Evolutionary conservation across 2,113 vertebrate genomes (phyloP).

Genomic region (Genyomyrus donnyi): DNA sequence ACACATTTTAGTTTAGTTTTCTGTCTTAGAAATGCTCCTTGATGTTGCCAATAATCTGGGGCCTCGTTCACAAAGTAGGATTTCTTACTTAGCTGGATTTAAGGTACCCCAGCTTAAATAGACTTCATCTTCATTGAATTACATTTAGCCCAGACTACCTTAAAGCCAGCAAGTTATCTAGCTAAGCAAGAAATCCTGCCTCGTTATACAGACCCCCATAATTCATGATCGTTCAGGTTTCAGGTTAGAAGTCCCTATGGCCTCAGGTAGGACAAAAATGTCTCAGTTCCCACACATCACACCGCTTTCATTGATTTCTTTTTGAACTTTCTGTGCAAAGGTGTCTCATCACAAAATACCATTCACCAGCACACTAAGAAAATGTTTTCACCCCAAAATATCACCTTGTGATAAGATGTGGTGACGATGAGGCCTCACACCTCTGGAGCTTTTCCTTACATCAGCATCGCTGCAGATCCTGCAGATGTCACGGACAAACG

Average conservation of each 20-base stretch:
- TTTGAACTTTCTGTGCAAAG: neutral
- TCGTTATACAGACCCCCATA: neutral
- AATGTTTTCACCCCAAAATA: neutral
- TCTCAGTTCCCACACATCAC: neutral
- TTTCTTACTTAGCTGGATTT: neutral
- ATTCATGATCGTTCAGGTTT: conserved; percentile 15
- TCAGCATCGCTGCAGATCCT: neutral
- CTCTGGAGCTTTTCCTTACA: neutral
- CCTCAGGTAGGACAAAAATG: conserved; percentile 37
- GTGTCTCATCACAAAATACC: neutral
- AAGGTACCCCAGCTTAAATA: neutral
- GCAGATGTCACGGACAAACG: conserved; percentile 45
- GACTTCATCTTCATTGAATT: neutral
- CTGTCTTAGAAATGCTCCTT: neutral
- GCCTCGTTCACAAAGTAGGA: neutral
- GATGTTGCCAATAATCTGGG: neutral
- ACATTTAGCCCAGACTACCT: neutral
- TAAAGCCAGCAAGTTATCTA: neutral
- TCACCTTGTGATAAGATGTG: conserved; percentile 40
- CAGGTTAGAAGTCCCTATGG: conserved; percentile 34
- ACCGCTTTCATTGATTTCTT: neutral
- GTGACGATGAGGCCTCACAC: neutral
- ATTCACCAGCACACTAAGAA: neutral
- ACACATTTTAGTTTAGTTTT: neutral
- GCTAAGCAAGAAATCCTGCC: neutral